Evolutionary conservation across 2,797 vertebrate species (phyloP).

Genomic region (Coilia nasus): DNA sequence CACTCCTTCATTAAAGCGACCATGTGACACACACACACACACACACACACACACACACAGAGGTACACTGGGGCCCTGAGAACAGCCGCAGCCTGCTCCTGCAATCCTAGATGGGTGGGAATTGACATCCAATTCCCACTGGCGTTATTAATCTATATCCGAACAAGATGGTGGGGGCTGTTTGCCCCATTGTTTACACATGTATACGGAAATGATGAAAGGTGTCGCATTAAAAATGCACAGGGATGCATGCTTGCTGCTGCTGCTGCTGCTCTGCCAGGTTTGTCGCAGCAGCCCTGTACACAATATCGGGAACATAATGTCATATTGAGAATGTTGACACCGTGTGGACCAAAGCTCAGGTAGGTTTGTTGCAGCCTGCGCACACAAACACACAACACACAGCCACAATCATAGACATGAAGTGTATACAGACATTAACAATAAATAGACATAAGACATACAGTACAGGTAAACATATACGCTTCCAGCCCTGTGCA

Average conservation of each 20-base stretch:
- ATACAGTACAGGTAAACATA: too few species aligned
- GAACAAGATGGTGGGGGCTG: constrained; percentile 29
- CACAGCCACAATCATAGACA: too few species aligned
- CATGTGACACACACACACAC: constrained; percentile 28
- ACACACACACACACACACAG: constrained; percentile 13
- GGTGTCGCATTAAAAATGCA: constrained; percentile 34
- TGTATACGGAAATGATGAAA: constrained; percentile 33
- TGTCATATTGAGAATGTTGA: neutral
- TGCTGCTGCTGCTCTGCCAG: neutral
- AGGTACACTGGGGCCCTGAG: constrained; percentile 26
- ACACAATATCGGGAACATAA: neutral
- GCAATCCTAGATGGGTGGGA: constrained; percentile 43
- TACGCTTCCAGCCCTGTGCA: too few species aligned
- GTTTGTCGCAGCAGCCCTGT: neutral
- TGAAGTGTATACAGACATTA: too few species aligned
- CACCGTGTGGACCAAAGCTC: neutral
- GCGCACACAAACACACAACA: too few species aligned
- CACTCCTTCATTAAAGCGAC: constrained; percentile 25
- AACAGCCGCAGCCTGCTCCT: constrained; percentile 31
- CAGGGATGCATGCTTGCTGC: neutral
- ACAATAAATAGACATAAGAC: too few species aligned
- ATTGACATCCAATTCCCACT: constrained; percentile 41
- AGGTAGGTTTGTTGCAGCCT: too few species aligned
- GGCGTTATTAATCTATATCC: constrained; percentile 32
- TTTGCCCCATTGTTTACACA: constrained; percentile 35